These are phyloP conservation scores for Eriosoma lanigerum DNA, from an alignment of 1,140 invertebrate species.

Conservation along the genomic window DNA sequence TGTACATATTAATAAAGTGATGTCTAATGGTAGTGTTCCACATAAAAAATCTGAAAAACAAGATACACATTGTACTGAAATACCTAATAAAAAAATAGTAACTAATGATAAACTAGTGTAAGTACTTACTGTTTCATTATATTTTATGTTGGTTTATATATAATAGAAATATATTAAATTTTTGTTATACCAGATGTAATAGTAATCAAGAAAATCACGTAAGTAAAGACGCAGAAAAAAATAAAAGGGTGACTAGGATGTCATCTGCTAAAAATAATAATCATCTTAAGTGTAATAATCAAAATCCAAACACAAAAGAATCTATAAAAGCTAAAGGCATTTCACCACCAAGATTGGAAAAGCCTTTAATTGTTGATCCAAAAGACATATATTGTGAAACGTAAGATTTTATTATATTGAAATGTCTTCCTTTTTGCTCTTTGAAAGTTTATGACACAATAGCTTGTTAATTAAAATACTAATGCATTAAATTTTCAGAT, in stretches of 20 bases:
- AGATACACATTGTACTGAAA: conserved; percentile 25
- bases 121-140: not conserved
- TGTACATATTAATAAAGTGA: conserved; percentile 30
- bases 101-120: conserved; percentile 48
- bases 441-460: too few species aligned
- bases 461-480: not conserved
- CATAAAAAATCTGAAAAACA: conserved; percentile 40
- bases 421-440: not conserved
- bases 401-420: conserved; percentile 22
- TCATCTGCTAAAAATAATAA: conserved; percentile 47
- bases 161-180: not conserved
- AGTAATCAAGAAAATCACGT: conserved; percentile 48
- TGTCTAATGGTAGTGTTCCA: conserved; percentile 45
- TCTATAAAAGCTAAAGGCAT: conserved; percentile 25
- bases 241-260: conserved; percentile 25
- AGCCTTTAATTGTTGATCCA: conserved; percentile 40
- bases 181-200: not conserved
- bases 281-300: conserved; percentile 44
- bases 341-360: conserved; percentile 38
- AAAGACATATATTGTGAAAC: conserved; percentile 46
- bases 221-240: conserved; percentile 48
- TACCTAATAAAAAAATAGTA: conserved; percentile 46
- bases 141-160: not conserved
- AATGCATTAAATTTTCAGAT: conserved; percentile 58
- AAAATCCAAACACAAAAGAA: conserved; percentile 44